These are phyloP conservation scores for Anas bahamensis DNA, from an alignment of 2,797 vertebrate species.

Conservation along the genomic window DNA sequence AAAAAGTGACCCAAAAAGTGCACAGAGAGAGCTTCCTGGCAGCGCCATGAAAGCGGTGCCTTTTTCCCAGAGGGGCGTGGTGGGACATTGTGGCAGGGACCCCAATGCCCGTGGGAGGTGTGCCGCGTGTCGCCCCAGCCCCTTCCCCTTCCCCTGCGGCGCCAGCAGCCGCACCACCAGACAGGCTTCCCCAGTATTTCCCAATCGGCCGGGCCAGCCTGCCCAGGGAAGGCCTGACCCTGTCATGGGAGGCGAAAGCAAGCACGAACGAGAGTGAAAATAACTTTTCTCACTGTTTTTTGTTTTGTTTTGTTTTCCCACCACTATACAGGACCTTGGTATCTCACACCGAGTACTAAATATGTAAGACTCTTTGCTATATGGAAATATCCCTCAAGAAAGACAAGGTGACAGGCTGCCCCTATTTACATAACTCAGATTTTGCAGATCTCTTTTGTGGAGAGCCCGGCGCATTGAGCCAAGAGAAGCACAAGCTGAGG, in stretches of 20 bases:
- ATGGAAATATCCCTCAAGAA: not conserved
- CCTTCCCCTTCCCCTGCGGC: not conserved
- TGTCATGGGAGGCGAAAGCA: fast-evolving
- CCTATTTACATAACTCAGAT: not conserved
- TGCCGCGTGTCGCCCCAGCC: fast-evolving
- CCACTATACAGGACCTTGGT: fast-evolving
- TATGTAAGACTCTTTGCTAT: not conserved
- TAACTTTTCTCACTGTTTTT: not conserved
- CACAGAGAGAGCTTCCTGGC: not conserved
- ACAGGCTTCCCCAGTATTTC: not conserved
- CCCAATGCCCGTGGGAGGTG: not conserved
- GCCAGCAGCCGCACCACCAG: not conserved
- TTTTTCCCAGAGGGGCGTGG: not conserved
- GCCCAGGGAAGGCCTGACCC: not conserved
- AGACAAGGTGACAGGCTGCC: not conserved
- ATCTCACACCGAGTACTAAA: not conserved
- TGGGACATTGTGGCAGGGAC: fast-evolving
- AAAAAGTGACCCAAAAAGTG: not conserved
- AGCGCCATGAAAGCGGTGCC: not conserved
- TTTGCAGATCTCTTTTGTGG: not conserved
- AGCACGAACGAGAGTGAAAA: not conserved
- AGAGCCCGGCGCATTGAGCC: not conserved
- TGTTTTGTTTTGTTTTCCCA: not conserved
- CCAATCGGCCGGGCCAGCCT: not conserved
- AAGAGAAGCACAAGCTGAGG: not conserved